Evolutionary conservation across 2,888 invertebrate genomes (phyloP).

Genomic region (Drosophila suboccidentalis): DNA sequence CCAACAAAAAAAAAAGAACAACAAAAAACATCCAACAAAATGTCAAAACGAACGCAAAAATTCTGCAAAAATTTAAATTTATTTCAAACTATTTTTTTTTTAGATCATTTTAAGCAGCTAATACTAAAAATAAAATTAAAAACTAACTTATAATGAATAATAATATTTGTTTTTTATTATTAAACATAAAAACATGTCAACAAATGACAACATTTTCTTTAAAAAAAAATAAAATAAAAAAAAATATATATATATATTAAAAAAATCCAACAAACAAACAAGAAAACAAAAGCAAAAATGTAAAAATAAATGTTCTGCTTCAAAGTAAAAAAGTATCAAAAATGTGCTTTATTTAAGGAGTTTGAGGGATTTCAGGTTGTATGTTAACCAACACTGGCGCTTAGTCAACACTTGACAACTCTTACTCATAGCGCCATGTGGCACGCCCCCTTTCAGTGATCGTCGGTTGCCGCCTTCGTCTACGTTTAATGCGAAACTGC

Average conservation of each 20-base stretch:
- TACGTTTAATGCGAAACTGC: not conserved
- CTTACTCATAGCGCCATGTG: slow-evolving; percentile 37
- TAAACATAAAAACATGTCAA: slow-evolving; percentile 52
- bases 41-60: slow-evolving; percentile 42
- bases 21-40: slow-evolving; percentile 29
- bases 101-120: slow-evolving; percentile 64
- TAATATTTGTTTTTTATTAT: slow-evolving; percentile 61
- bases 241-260: slow-evolving; percentile 13
- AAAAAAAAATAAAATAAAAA: slow-evolving; percentile 30
- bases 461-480: slow-evolving; percentile 5
- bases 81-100: slow-evolving; percentile 52
- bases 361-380: not conserved
- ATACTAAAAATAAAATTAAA: slow-evolving; percentile 61
- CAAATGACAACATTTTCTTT: slow-evolving; percentile 46
- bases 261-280: slow-evolving; percentile 29
- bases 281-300: slow-evolving; percentile 59
- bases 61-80: slow-evolving; percentile 38
- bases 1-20: slow-evolving; percentile 33
- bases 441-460: slow-evolving; percentile 1
- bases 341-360: slow-evolving; percentile 28
- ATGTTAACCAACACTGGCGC: slow-evolving; percentile 25
- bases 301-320: slow-evolving; percentile 70
- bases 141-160: slow-evolving; percentile 61
- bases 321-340: slow-evolving; percentile 50
- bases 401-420: slow-evolving; percentile 26